Base-by-base conservation (phyloP, 2,113 vertebrate genomes). In the Tenebrosternarchus preto region DNA sequence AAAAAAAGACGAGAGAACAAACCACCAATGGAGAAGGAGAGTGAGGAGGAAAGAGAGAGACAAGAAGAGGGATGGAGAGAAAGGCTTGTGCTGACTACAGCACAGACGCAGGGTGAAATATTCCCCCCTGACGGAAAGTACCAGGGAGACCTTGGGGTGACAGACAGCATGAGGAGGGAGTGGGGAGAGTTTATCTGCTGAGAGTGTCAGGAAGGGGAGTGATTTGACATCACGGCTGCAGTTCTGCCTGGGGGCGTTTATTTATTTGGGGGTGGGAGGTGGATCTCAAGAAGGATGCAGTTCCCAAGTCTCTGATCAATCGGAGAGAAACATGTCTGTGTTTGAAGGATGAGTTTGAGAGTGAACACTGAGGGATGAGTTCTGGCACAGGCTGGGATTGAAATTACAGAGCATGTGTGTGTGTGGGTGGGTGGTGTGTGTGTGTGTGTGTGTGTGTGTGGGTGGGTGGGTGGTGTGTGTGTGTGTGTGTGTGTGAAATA, bases 71-170 rank as follows among this genome's bases (percentile, higher is more conserved):
- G 55, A 39, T n/a, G n/a, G 57, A 63, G 85, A 61, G 56, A 78
- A 83, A 53, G 63, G 22, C 78, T 82, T 89, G 86, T 90, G 90
- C 91, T 91, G 90, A 91, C 87, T 75, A 76, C 84, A 82, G 70
- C 67, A 43, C 87, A 88, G 86, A 86, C 46, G 80, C n/a, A n/a
- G 20, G 64, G 64, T 88, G 87, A 90, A 90, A 90, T 90, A 91
- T 89, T 79, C 86, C 6, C 78, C 82, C 79, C 79, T 77, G 74
- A 85, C 80, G 63, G 84, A 86, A 90, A 88, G 56, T 77, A 81
- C 81, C 77, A 22, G 33, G 73, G 83, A 80, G 83, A 89, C 88
- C 88, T 90, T 89, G 87, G 86, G 78, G 74, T 91, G 90, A 92
- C 90, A 81, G 89, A 91, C 85, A 87, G 84, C 79, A 81, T 39